These are phyloP conservation scores for Picus viridis DNA, from an alignment of 2,797 vertebrate species.

Conservation along the genomic window DNA sequence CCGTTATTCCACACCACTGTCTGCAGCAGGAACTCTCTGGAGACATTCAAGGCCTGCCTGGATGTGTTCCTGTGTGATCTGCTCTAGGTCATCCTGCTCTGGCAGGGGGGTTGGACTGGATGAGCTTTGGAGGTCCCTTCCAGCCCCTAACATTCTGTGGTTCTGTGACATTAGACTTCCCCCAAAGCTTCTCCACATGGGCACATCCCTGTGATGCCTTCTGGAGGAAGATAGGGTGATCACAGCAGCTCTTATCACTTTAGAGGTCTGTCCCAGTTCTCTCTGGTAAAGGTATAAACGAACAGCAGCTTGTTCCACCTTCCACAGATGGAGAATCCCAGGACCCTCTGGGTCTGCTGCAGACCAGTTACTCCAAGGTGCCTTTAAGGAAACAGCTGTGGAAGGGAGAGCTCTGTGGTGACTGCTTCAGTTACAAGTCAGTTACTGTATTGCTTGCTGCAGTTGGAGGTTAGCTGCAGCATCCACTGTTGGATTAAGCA, in stretches of 20 bases:
- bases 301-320: not conserved
- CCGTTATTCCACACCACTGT: not conserved
- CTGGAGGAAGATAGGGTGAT: fast-evolving
- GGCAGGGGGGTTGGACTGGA: too few species aligned
- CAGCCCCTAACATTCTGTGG: too few species aligned
- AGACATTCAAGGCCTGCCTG: too few species aligned
- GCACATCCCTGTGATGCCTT: not conserved
- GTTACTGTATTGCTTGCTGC: not conserved
- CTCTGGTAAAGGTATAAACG: not conserved
- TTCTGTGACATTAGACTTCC: not conserved
- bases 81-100: too few species aligned
- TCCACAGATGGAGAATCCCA: not conserved
- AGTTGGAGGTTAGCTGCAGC: not conserved
- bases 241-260: not conserved
- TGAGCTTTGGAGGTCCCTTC: too few species aligned
- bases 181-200: not conserved
- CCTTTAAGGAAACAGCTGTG: not conserved
- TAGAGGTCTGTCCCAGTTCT: not conserved
- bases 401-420: not conserved
- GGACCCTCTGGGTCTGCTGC: not conserved
- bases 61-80: too few species aligned
- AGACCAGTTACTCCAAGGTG: not conserved
- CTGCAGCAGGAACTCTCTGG: not conserved
- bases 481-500: not conserved
- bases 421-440: not conserved